These are phyloP conservation scores for Nerophis ophidion DNA, from an alignment of 2,113 vertebrate genomes.

Conservation along the genomic window DNA sequence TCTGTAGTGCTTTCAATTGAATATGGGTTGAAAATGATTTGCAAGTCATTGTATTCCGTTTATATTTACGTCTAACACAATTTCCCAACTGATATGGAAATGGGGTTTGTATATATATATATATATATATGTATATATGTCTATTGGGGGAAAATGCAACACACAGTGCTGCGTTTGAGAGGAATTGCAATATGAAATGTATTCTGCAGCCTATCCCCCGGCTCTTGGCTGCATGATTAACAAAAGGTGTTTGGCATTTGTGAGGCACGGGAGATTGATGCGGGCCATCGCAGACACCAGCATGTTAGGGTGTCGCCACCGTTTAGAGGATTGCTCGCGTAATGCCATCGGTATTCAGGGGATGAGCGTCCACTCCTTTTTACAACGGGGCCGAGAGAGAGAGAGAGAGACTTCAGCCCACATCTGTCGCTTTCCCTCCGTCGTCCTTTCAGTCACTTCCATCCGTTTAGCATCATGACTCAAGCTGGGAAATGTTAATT, in stretches of 20 bases:
- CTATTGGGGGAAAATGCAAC: slow-evolving; percentile 17
- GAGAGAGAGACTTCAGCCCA: slow-evolving; percentile 49
- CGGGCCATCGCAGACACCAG: slow-evolving; percentile 50
- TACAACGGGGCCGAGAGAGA: slow-evolving; percentile 34
- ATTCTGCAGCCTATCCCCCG: slow-evolving; percentile 18
- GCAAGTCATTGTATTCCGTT: too few species aligned
- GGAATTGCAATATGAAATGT: slow-evolving; percentile 30
- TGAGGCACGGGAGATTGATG: slow-evolving; percentile 26
- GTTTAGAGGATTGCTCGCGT: slow-evolving; percentile 65
- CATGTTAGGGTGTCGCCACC: slow-evolving; percentile 48
- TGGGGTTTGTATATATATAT: too few species aligned
- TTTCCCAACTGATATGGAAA: too few species aligned
- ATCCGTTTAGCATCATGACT: slow-evolving; percentile 36
- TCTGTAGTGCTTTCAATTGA: too few species aligned
- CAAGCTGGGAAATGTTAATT: slow-evolving; percentile 25
- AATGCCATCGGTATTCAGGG: slow-evolving; percentile 68
- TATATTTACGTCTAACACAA: too few species aligned
- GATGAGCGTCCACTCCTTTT: slow-evolving; percentile 52
- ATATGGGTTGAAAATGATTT: too few species aligned
- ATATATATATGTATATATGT: too few species aligned
- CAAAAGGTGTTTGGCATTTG: slow-evolving; percentile 45
- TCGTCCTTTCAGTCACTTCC: slow-evolving; percentile 38
- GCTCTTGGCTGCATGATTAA: slow-evolving; percentile 38
- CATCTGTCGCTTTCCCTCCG: slow-evolving; percentile 38
- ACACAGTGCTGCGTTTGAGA: slow-evolving; percentile 20